Evolutionary conservation across 2,888 invertebrate genomes (phyloP), one percentile per base, ranked within the genome.

Genomic region (Mythimna lalbum): DNA sequence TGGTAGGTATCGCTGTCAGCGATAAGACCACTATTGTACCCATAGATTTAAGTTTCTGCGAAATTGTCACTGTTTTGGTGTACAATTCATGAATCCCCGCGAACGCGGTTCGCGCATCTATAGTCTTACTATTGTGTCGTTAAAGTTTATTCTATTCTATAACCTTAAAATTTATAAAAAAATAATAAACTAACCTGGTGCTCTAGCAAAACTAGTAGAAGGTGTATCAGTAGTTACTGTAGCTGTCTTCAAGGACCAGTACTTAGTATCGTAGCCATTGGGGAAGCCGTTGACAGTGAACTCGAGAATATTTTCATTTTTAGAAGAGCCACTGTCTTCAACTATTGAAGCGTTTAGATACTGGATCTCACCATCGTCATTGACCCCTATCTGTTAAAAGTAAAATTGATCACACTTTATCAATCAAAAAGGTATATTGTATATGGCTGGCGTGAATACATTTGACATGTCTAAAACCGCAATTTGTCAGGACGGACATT

Each of bases 181-280:
- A 49, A 1, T n/a, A 49, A 47, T 5, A 60, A 59, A 74, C 86
- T 80, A 88, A 97, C 97, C 97, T 81, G 98, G 98, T 4, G 97
- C 97, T 86, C 98, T 94, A 75, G 97, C 97, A 63, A 96, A 97
- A 0, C 97, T 97, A 81, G 97, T 98, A 1, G 96, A 94, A 0
- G 98, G 97, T 0, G 97, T 91, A 87, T 98, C 97, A 0, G 98
- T 97, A n/a, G 96, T 88, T 0, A 97, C 96, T 56, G 88, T 81
- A 0, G 90, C 94, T 1, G 80, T 63, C 39, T 75, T 78, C n/a
- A 78, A 14, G 10, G 47, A 10, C 78, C 78, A 78, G 90, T 90
- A 63, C 87, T 94, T 1, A 96, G 82, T 52, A 93, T 96, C 93
- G 86, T 98, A 97, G 83, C 97, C 97, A 78, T 96, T 96, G 7